Evolutionary conservation across 1,140 invertebrate genomes (phyloP), one percentile per base, ranked within the genome.

Genomic region (Lethocerus indicus): DNA sequence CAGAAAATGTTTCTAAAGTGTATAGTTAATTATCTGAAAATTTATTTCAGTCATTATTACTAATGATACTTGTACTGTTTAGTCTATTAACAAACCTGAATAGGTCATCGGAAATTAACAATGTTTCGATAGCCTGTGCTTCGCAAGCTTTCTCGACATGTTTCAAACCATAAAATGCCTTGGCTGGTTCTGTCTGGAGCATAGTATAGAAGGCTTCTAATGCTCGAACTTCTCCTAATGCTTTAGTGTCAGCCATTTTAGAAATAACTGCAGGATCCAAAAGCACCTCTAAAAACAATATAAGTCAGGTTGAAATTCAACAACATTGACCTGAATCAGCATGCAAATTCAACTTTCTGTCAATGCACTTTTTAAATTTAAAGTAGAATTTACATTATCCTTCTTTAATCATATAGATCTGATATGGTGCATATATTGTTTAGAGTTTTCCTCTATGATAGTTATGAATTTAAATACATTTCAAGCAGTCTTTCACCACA

Each of bases 91-190:
- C 58, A 65, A 64, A 91, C 85, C 93, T 81, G 63, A 99, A 98
- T 36, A 98, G 69, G 67, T 87, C 89, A 68, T 98, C 95, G 20
- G 91, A 93, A 59, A 98, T 88, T 51, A 99, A 75, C 27, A 99
- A 69, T 16, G 77, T 89, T 70, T 98, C 95, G 55, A 99, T 83
- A 41, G 94, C 93, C 67, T 93, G 81, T 35, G 84, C 77, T 63
- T 95, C 83, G 62, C 80, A 82, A 0, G 94, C 94, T 48, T 64
- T 71, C 57, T 86, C 73, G 3, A 98, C 79, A 66, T 98, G 92
- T 61, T 84, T 90, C 54, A 88, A 79, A 18, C 96, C 95, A 71
- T 99, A 99, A 67, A 93, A 97, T 1, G 95, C 96, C 67, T 84
- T 86, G 16, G 82, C 75, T n/a, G 94, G 89, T 64, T 98, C 92